Conservation (phyloP, 2,797 vertebrate species). For the Naso thynnoides region DNA sequence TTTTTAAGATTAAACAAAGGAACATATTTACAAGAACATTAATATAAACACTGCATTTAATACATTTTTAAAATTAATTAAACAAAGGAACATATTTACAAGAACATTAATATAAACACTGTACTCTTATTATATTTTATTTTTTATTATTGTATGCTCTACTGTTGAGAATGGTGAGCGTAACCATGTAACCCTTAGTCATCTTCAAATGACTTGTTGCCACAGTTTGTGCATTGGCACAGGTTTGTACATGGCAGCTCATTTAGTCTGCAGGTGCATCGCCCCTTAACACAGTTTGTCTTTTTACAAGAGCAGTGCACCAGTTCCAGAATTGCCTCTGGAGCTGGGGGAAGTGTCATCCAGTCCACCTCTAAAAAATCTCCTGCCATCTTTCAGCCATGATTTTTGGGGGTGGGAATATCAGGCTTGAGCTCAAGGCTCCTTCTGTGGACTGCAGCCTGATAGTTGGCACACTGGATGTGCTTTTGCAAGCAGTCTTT, state of each 20-base stretch:
- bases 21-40: too few relatives aligned
- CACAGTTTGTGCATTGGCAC: slow-evolving; percentile 6
- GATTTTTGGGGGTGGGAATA: too few relatives aligned
- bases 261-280: not conserved
- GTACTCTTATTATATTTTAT: too few relatives aligned
- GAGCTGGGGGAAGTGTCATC: not conserved
- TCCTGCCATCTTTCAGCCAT: too few relatives aligned
- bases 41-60: too few relatives aligned
- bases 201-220: not conserved
- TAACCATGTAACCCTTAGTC: not conserved
- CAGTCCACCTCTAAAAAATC: too few relatives aligned
- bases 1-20: too few relatives aligned
- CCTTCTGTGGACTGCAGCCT: slow-evolving; percentile 4
- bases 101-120: too few relatives aligned
- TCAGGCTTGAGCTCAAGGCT: not conserved
- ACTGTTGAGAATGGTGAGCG: too few relatives aligned
- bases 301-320: slow-evolving; percentile 7
- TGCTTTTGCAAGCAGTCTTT: not conserved
- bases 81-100: too few relatives aligned
- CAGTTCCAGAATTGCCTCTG: not conserved
- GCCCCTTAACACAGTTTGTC: not conserved
- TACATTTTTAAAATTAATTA: too few relatives aligned
- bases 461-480: slow-evolving; percentile 7
- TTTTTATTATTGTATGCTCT: too few relatives aligned
- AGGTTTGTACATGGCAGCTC: slow-evolving; percentile 4